Evolutionary conservation across 2,797 vertebrate genomes (phyloP).

Genomic region (Poecilia gillii): DNA sequence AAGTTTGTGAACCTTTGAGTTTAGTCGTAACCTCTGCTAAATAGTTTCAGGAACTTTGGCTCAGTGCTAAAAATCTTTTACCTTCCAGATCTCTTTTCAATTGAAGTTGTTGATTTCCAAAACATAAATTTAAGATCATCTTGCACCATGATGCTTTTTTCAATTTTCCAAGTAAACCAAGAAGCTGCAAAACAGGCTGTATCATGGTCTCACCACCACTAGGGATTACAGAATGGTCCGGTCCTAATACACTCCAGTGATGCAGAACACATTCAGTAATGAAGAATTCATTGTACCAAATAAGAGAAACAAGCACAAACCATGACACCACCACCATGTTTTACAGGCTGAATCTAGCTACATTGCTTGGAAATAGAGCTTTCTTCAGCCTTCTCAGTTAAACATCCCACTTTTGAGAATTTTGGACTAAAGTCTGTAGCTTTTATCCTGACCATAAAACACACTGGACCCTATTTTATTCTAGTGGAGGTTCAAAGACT

Average conservation of each 20-base stretch:
- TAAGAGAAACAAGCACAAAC: neutral
- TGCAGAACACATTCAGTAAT: neutral
- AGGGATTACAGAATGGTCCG: neutral
- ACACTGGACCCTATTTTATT: neutral
- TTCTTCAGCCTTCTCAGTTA: neutral
- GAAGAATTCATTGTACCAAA: neutral
- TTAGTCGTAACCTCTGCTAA: neutral
- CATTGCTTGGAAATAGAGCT: neutral
- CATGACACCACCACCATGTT: constrained; percentile 2
- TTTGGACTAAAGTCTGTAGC: neutral
- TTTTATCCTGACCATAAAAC: neutral
- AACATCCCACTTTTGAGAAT: neutral
- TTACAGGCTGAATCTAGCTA: neutral
- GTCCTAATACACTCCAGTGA: neutral
- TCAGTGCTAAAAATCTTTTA: neutral
- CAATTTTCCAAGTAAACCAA: neutral
- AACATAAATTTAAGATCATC: neutral
- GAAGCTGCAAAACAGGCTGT: neutral
- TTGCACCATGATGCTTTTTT: neutral
- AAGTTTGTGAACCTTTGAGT: neutral
- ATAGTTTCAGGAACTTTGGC: neutral
- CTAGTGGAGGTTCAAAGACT: neutral
- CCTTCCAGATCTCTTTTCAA: neutral
- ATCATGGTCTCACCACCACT: neutral
- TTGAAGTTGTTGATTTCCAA: neutral